A percentile compares a stretch with the other conserved stretches of the same genome.
phyloP scores from a whole-genome alignment of 1,140 invertebrate genomes.

The Papilio helenus region DNA sequence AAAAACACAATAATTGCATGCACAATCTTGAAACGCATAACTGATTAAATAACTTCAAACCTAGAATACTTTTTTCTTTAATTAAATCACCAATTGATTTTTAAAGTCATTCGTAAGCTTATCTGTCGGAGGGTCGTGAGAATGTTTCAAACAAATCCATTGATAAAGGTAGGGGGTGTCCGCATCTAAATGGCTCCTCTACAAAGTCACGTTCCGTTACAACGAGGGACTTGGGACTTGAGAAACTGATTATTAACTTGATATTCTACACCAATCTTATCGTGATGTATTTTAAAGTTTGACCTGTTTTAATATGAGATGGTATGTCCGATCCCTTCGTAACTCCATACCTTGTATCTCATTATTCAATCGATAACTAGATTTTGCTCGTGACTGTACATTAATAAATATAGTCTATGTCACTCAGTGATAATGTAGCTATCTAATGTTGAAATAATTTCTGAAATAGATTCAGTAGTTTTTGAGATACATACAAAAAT shows the following conservation, averaged over 20 bases:
- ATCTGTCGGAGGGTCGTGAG: slow-evolving; percentile 1
- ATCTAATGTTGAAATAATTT: too few species aligned
- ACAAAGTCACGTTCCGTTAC: slow-evolving; percentile 21
- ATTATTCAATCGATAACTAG: too few species aligned
- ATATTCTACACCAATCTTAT: slow-evolving; percentile 32
- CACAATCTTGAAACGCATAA: too few species aligned
- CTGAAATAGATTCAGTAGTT: too few species aligned
- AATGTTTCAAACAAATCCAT: slow-evolving; percentile 29
- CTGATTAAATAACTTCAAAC: too few species aligned
- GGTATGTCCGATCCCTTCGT: not conserved
- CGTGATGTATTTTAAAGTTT: slow-evolving; percentile 24
- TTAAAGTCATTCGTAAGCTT: slow-evolving; percentile 2
- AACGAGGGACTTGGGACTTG: slow-evolving; percentile 32
- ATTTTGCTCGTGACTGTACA: too few species aligned
- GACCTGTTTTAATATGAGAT: not conserved
- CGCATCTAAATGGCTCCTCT: slow-evolving; percentile 33
- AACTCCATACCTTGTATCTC: not conserved
- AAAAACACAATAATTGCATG: too few species aligned
- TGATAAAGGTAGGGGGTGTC: slow-evolving; percentile 29
- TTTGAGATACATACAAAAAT: too few species aligned
- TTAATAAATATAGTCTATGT: too few species aligned
- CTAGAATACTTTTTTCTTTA: too few species aligned
- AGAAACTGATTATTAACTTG: slow-evolving; percentile 35
- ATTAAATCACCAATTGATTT: slow-evolving; percentile 29
- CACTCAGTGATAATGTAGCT: too few species aligned